These are phyloP conservation scores for Adelosebastes latens DNA, from an alignment of 2,797 vertebrate species.

Conservation along the genomic window DNA sequence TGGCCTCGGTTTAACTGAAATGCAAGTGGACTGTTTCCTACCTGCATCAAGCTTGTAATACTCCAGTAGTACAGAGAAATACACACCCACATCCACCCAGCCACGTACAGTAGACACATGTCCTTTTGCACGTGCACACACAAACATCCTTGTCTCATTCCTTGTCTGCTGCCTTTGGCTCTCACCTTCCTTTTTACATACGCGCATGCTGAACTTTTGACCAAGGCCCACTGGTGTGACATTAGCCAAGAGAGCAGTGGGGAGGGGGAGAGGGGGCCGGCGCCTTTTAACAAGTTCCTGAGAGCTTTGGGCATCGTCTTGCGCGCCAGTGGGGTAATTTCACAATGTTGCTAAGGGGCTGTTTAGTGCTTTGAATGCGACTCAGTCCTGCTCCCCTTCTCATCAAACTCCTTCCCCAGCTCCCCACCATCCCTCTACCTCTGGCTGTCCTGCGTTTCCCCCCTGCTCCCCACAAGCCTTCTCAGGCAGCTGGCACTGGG, in stretches of 20 bases:
- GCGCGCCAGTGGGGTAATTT: constrained; percentile 89
- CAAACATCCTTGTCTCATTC: constrained; percentile 70
- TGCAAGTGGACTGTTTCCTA: background rate
- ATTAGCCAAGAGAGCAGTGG: constrained; percentile 82
- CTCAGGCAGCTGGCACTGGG: constrained; percentile 86
- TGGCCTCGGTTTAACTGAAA: background rate
- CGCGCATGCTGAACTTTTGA: constrained; percentile 96
- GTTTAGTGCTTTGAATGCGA: constrained; percentile 90
- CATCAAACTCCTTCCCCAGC: constrained; percentile 59
- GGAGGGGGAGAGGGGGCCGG: constrained; percentile 77
- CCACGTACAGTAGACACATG: background rate
- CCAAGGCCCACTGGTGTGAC: constrained; percentile 90
- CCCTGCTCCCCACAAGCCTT: constrained; percentile 72
- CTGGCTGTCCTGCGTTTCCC: constrained; percentile 67
- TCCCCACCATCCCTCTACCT: constrained; percentile 52
- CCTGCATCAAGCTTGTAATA: background rate
- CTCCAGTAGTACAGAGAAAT: background rate
- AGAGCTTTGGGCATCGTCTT: constrained; percentile 90
- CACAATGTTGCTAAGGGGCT: constrained; percentile 89
- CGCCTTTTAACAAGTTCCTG: constrained; percentile 96
- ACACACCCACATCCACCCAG: background rate
- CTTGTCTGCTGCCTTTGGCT: constrained; percentile 88
- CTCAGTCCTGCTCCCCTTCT: constrained; percentile 66
- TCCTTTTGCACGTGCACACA: background rate
- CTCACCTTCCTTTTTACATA: constrained; percentile 92